These are phyloP conservation scores for Kryptopterus vitreolus DNA, from an alignment of 2,797 vertebrate genomes.

Conservation along the genomic window DNA sequence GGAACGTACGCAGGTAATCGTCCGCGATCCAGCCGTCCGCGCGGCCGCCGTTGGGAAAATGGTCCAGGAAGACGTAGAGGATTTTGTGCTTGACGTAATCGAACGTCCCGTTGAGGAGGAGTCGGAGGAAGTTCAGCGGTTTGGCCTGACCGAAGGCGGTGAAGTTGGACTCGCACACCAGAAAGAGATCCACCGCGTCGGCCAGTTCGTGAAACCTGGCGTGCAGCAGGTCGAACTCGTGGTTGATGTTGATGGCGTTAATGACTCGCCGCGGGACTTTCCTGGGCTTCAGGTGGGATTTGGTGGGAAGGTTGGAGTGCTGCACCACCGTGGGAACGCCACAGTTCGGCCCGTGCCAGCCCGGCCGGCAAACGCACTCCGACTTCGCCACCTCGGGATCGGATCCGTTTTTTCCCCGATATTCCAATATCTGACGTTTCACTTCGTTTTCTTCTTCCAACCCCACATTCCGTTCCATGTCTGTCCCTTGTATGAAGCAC, in stretches of 20 bases:
- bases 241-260: conserved; percentile 85
- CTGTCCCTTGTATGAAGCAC: conserved; percentile 81
- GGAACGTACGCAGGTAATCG: conserved; percentile 83
- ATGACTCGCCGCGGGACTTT: conserved; percentile 79
- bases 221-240: conserved; percentile 84
- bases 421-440: background rate
- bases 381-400: conserved; percentile 52
- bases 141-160: conserved; percentile 79
- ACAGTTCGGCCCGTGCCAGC: conserved; percentile 86
- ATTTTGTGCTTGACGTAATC: conserved; percentile 83
- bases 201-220: conserved; percentile 82
- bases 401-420: background rate
- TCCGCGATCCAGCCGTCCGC: conserved; percentile 85
- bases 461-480: conserved; percentile 53
- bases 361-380: conserved; percentile 76
- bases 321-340: conserved; percentile 84
- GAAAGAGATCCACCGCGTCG: conserved; percentile 79
- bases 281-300: conserved; percentile 76
- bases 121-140: conserved; percentile 77
- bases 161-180: conserved; percentile 87
- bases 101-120: conserved; percentile 79
- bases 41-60: conserved; percentile 79
- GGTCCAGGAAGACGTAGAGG: conserved; percentile 84
- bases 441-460: background rate
- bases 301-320: conserved; percentile 83